A percentile compares a stretch with the other conserved stretches of the same genome.
These are phyloP conservation scores for Hyles vespertilio DNA, from an alignment of 1,140 invertebrate species.

Conservation along the genomic window DNA sequence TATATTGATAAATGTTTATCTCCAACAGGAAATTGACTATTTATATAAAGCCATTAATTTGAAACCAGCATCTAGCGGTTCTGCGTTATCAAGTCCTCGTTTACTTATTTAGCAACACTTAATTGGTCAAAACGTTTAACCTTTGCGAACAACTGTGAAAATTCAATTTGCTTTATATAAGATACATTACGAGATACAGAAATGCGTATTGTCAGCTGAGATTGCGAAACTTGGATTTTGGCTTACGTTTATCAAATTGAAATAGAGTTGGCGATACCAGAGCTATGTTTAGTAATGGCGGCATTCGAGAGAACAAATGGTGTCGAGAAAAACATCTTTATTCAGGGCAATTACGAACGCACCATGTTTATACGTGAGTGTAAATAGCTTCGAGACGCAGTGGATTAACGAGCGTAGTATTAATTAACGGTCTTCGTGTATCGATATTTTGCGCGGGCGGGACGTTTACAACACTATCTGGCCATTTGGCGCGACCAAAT, in stretches of 20 bases:
- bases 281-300: constrained; percentile 23
- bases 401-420: constrained; percentile 22
- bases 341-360: constrained; percentile 22
- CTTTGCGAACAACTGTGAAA: constrained; percentile 15
- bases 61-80: constrained; percentile 1
- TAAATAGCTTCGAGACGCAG: constrained; percentile 17
- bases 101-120: constrained; percentile 29
- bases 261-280: constrained; percentile 18
- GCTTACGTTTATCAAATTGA: constrained; percentile 14
- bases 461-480: too few relatives aligned
- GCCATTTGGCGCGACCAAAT: too few relatives aligned
- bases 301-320: constrained; percentile 7
- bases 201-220: background rate
- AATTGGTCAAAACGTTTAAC: constrained; percentile 29
- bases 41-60: constrained; percentile 2
- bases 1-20: constrained; percentile 21
- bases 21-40: constrained; percentile 23
- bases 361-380: constrained; percentile 11
- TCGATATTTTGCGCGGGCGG: constrained; percentile 14
- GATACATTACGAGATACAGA: constrained; percentile 14
- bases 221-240: constrained; percentile 12
- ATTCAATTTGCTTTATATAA: constrained; percentile 18
- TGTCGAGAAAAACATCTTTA: constrained; percentile 30
- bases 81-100: constrained; percentile 14
- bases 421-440: constrained; percentile 20